A percentile compares a stretch with the other conserved stretches of the same genome.
These are phyloP conservation scores for Dynastes tityus DNA, from an alignment of 2,888 invertebrate species.

Conservation along the genomic window DNA sequence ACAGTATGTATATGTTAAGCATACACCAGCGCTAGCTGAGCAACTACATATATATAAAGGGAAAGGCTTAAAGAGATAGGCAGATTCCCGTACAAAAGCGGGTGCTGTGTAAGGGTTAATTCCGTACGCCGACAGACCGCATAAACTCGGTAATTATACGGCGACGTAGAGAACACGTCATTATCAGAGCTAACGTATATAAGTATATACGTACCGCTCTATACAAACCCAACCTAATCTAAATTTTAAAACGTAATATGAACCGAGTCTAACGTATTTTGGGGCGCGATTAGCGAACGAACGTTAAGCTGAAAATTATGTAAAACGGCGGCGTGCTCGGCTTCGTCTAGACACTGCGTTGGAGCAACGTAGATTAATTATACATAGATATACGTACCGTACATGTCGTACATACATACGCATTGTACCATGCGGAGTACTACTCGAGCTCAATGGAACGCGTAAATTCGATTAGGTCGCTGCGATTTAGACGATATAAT, in stretches of 20 bases:
- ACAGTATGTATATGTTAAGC: not conserved
- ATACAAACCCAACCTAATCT: slow-evolving; percentile 8
- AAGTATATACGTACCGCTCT: not conserved
- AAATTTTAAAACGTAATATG: slow-evolving; percentile 7
- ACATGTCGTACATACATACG: too few species aligned
- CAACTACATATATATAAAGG: not conserved
- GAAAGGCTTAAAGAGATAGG: not conserved
- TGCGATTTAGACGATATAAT: too few species aligned
- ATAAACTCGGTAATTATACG: slow-evolving; percentile 9
- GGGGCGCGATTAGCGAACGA: too few species aligned
- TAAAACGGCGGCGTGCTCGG: not conserved
- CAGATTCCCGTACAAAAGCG: not conserved
- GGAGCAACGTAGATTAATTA: too few species aligned
- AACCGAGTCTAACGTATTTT: too few species aligned
- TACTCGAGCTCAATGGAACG: too few species aligned
- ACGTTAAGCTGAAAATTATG: not conserved
- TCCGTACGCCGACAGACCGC: not conserved
- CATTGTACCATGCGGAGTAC: too few species aligned
- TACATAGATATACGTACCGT: too few species aligned
- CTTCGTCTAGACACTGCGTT: too few species aligned
- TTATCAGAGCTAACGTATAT: not conserved
- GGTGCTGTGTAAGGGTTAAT: not conserved
- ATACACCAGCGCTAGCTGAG: not conserved
- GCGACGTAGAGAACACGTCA: not conserved
- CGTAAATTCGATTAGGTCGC: too few species aligned